Evolutionary conservation across 2,888 invertebrate species (phyloP).

Genomic region (Scaptomyza polygonia): DNA sequence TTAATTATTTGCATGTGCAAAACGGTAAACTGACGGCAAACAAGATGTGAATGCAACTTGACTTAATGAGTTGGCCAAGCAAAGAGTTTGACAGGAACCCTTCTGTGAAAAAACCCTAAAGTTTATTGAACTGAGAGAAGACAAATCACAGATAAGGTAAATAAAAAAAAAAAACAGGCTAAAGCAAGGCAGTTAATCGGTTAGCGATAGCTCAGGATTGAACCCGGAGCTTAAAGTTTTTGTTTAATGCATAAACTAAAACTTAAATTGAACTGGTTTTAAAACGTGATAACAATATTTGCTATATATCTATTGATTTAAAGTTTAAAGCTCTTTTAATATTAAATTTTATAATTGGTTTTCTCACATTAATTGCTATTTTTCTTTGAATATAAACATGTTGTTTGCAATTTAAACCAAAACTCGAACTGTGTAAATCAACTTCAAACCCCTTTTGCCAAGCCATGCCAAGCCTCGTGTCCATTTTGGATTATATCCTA

Average conservation of each 20-base stretch:
- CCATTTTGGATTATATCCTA: background rate
- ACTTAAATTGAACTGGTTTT: background rate
- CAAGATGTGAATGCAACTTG: conserved; percentile 27
- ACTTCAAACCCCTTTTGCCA: background rate
- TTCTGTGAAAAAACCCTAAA: conserved; percentile 24
- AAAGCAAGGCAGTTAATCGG: background rate
- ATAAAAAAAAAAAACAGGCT: background rate
- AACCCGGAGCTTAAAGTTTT: background rate
- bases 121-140: conserved; percentile 35
- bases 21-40: conserved; percentile 43
- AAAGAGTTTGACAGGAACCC: conserved; percentile 14
- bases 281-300: no score
- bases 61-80: conserved; percentile 41
- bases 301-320: no score
- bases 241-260: no score
- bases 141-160: background rate
- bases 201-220: background rate
- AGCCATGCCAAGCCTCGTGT: background rate
- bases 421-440: background rate
- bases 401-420: no score
- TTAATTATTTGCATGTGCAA: conserved; percentile 23
- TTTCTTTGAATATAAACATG: no score
- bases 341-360: no score
- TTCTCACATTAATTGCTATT: no score
- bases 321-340: no score